phyloP scores from a whole-genome alignment of 2,113 vertebrate genomes.

The Heterocephalus glaber region DNA sequence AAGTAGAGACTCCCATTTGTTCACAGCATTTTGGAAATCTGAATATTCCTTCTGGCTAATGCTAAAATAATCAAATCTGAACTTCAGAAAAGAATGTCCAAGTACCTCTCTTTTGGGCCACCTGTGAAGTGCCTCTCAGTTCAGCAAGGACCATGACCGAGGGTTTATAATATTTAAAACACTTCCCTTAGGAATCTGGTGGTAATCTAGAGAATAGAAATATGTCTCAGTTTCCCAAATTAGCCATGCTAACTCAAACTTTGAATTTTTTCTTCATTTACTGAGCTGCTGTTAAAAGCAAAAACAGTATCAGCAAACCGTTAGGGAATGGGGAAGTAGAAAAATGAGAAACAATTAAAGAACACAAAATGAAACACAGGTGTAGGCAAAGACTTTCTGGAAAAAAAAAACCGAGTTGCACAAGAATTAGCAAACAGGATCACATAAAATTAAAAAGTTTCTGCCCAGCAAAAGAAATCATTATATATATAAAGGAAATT shows the following conservation, averaged over 20 bases:
- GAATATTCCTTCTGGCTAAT: not conserved
- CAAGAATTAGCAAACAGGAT: not conserved
- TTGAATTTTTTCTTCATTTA: slow-evolving; percentile 81
- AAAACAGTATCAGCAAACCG: not conserved
- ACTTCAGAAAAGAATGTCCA: not conserved
- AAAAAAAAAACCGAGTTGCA: not conserved
- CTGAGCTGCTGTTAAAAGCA: slow-evolving; percentile 78
- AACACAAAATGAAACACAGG: not conserved
- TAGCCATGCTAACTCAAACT: not conserved
- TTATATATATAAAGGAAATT: too few species aligned
- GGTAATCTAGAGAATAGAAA: not conserved
- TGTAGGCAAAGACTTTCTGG: not conserved
- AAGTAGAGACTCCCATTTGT: not conserved
- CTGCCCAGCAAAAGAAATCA: not conserved
- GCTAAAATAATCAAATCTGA: not conserved
- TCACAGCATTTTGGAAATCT: not conserved
- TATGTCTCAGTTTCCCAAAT: not conserved
- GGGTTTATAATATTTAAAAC: not conserved
- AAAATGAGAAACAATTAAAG: not conserved
- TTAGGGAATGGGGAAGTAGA: not conserved
- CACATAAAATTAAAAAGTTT: not conserved
- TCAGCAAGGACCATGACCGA: not conserved
- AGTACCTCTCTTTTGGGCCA: not conserved
- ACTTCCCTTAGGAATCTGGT: not conserved
- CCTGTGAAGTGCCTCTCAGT: not conserved